phyloP scores from a whole-genome alignment of 2,888 invertebrate genomes.

The Amiota minor region DNA sequence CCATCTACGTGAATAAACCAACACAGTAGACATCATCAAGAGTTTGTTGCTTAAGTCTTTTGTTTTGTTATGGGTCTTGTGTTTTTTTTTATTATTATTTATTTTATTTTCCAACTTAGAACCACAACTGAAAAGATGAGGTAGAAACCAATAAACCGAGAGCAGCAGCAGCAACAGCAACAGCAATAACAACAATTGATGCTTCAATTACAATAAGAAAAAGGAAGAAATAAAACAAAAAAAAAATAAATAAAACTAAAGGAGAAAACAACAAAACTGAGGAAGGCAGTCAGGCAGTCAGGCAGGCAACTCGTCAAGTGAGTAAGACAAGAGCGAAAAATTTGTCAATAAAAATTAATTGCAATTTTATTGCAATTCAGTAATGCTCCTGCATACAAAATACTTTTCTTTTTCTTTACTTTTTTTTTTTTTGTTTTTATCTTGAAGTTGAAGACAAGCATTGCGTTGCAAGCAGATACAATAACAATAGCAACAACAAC shows the following conservation, averaged over 20 bases:
- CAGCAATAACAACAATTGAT: slow-evolving; percentile 35
- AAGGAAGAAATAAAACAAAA: slow-evolving; percentile 39
- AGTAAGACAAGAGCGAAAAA: slow-evolving; percentile 47
- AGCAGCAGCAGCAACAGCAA: not conserved
- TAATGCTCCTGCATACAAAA: slow-evolving; percentile 59
- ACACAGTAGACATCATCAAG: not conserved
- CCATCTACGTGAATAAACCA: not conserved
- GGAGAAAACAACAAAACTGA: not conserved
- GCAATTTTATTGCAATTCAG: slow-evolving; percentile 68
- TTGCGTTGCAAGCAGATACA: no score
- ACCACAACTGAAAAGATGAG: slow-evolving; percentile 15
- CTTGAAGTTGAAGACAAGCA: no score
- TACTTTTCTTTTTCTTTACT: slow-evolving; percentile 40
- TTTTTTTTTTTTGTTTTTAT: no score
- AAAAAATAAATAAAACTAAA: not conserved
- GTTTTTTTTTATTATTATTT: no score
- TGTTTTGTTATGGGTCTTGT: slow-evolving; percentile 13
- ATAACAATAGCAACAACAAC: no score
- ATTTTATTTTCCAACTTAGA: no score
- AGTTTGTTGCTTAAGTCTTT: slow-evolving; percentile 29
- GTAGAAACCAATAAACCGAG: slow-evolving; percentile 7
- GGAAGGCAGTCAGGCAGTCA: not conserved
- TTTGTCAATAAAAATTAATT: slow-evolving; percentile 72
- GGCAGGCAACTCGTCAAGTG: slow-evolving; percentile 52
- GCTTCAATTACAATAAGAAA: slow-evolving; percentile 43